These are phyloP conservation scores for Lottia gigantea DNA, from an alignment of 2,888 invertebrate genomes.

Conservation along the genomic window DNA sequence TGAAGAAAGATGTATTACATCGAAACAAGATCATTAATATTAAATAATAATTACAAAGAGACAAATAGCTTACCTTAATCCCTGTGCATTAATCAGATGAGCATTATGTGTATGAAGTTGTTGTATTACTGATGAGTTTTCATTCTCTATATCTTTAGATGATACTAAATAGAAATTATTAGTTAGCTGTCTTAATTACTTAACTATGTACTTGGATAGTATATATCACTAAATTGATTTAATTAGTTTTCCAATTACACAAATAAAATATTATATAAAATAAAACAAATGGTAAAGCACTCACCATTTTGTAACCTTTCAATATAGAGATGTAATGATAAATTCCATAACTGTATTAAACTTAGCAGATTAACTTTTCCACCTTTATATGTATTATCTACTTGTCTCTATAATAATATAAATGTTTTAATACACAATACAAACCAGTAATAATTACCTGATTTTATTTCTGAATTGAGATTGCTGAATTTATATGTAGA, in stretches of 20 bases:
- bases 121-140: constrained; percentile 40
- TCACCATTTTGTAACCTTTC: constrained; percentile 59
- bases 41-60: too few species aligned
- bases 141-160: constrained; percentile 39
- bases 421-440: too few species aligned
- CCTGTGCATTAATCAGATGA: constrained; percentile 43
- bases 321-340: constrained; percentile 58
- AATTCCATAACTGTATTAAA: constrained; percentile 62
- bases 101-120: constrained; percentile 56
- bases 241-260: background rate
- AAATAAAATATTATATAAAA: background rate
- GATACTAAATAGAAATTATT: too few species aligned
- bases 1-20: too few species aligned
- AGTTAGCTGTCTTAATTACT: too few species aligned
- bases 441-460: too few species aligned
- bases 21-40: too few species aligned
- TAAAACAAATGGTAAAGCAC: background rate
- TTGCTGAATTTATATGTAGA: too few species aligned
- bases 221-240: too few species aligned
- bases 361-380: constrained; percentile 60
- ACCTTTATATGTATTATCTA: constrained; percentile 62
- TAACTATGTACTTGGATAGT: too few species aligned
- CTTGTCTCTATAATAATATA: constrained; percentile 54
- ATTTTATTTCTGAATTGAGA: too few species aligned
- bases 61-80: constrained; percentile 40